phyloP scores from a whole-genome alignment of 2,797 vertebrate genomes.

The Eospalax fontanierii region DNA sequence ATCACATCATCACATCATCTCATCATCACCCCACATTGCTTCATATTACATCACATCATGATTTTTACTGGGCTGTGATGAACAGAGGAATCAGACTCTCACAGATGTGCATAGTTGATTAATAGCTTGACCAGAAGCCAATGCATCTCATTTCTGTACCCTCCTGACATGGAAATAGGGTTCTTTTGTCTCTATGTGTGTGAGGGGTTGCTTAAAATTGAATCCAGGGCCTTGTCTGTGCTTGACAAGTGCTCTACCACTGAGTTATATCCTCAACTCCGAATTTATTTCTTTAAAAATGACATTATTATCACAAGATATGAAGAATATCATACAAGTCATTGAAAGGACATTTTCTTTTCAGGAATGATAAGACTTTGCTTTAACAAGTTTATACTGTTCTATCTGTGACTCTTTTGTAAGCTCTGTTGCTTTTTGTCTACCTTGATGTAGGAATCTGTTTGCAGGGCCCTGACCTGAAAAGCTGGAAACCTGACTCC shows the following conservation, averaged over 20 bases:
- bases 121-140: not conserved
- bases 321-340: not conserved
- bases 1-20: not conserved
- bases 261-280: too few species aligned
- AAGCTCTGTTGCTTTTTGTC: not conserved
- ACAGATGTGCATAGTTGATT: not conserved
- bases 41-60: not conserved
- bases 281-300: conserved; percentile 8
- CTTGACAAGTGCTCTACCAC: too few species aligned
- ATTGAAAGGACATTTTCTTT: not conserved
- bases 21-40: too few species aligned
- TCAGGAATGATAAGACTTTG: not conserved
- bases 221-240: too few species aligned
- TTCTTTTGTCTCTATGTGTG: too few species aligned
- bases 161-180: not conserved
- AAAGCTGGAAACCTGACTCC: not conserved
- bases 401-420: not conserved
- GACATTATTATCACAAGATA: not conserved
- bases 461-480: not conserved
- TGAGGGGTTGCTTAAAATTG: too few species aligned
- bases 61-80: not conserved
- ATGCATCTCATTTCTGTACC: not conserved
- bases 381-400: not conserved
- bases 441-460: not conserved
- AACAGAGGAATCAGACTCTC: not conserved